A percentile compares a stretch with the other conserved stretches of the same genome.
phyloP scores from a whole-genome alignment of 2,797 vertebrate species.

The Semaprochilodus insignis region DNA sequence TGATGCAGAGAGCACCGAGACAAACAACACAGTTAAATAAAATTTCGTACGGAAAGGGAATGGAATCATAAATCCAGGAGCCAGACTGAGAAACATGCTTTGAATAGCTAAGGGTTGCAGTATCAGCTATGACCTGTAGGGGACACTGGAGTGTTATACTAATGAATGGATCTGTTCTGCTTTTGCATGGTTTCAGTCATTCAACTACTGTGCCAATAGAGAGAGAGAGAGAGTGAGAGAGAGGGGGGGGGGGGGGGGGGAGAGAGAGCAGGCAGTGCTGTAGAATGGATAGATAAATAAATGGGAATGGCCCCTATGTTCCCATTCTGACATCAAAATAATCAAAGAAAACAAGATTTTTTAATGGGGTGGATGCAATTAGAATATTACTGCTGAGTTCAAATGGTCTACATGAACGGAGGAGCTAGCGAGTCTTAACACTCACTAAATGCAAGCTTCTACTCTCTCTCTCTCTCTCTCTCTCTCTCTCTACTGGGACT shows the following conservation, averaged over 20 bases:
- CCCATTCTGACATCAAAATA: slow-evolving; percentile 85
- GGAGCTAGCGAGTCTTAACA: slow-evolving; percentile 19
- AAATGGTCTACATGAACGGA: slow-evolving; percentile 57
- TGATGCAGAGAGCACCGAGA: slow-evolving; percentile 56
- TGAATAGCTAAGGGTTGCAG: slow-evolving; percentile 66
- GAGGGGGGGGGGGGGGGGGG: slow-evolving; percentile 49
- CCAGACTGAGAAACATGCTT: slow-evolving; percentile 69
- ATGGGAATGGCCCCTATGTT: slow-evolving; percentile 82
- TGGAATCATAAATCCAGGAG: slow-evolving; percentile 60
- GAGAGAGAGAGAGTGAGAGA: slow-evolving; percentile 41
- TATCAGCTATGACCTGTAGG: slow-evolving; percentile 70
- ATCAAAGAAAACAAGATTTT: slow-evolving; percentile 87
- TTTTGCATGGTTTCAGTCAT: slow-evolving; percentile 83
- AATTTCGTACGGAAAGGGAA: slow-evolving; percentile 72
- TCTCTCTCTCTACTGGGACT: neutral
- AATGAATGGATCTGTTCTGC: slow-evolving; percentile 75
- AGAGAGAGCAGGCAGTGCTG: slow-evolving; percentile 68
- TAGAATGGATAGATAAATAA: slow-evolving; percentile 70
- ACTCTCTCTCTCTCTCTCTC: slow-evolving; percentile 11
- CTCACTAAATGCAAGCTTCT: slow-evolving; percentile 36
- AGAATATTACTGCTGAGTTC: slow-evolving; percentile 82
- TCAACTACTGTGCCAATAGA: slow-evolving; percentile 82
- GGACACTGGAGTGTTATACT: slow-evolving; percentile 80
- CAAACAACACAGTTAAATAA: slow-evolving; percentile 68
- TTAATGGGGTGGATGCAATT: slow-evolving; percentile 85